Conservation (phyloP, 1,140 invertebrate species). For the Orchestia grillus region DNA sequence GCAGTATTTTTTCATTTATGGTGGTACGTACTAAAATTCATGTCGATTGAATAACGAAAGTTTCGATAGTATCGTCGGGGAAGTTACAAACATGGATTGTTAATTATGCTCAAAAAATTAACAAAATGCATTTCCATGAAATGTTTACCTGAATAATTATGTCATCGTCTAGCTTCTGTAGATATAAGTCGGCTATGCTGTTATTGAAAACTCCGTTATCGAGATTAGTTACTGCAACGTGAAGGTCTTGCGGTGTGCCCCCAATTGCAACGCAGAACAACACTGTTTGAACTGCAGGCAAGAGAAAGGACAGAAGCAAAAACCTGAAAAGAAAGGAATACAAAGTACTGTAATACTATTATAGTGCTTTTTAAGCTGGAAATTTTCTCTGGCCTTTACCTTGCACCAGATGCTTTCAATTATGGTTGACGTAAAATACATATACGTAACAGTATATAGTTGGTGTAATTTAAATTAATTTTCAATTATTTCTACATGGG, state of each 20-base stretch:
- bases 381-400: background rate
- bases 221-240: conserved; percentile 87
- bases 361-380: background rate
- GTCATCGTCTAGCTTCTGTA: conserved; percentile 76
- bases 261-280: conserved; percentile 95
- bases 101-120: too few relatives aligned
- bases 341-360: background rate
- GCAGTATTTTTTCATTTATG: too few relatives aligned
- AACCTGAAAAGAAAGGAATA: conserved; percentile 74
- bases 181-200: conserved; percentile 79
- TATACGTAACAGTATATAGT: background rate
- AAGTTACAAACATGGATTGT: too few relatives aligned
- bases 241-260: conserved; percentile 86
- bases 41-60: background rate
- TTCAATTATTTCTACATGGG: background rate
- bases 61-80: too few relatives aligned
- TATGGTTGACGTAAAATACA: too few relatives aligned
- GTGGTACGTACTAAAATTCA: too few relatives aligned
- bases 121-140: background rate
- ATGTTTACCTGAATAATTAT: conserved; percentile 58
- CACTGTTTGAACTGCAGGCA: conserved; percentile 94
- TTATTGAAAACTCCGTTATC: conserved; percentile 77
- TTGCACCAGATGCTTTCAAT: background rate
- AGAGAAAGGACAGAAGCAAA: conserved; percentile 90
- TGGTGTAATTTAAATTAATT: background rate